phyloP scores from a whole-genome alignment of 2,113 vertebrate species.

The Malurus alboscapulatus region DNA sequence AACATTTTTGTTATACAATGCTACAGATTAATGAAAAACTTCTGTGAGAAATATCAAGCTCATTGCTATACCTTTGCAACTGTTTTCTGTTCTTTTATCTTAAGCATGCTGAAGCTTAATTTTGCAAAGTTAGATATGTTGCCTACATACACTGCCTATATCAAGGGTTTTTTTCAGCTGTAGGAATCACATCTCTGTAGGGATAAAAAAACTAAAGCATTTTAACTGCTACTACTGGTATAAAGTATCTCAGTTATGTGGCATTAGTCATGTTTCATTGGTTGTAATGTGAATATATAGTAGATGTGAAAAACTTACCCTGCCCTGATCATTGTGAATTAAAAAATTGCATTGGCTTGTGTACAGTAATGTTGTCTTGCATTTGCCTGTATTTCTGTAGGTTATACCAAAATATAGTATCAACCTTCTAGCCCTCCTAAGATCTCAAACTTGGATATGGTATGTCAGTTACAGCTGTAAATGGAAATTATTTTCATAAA shows the following conservation, averaged over 20 bases:
- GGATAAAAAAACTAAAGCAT: not conserved
- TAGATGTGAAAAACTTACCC: not conserved
- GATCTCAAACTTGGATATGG: not conserved
- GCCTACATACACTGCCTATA: not conserved
- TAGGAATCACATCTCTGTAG: not conserved
- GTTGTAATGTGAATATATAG: constrained; percentile 47
- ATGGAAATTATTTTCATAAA: constrained; percentile 43
- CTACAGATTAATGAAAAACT: not conserved
- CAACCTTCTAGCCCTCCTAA: not conserved
- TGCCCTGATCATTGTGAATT: constrained; percentile 16
- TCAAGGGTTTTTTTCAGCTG: not conserved
- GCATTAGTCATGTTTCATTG: not conserved
- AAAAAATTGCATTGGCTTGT: not conserved
- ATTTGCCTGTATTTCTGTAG: not conserved
- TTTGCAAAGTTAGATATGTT: not conserved
- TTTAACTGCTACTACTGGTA: constrained; percentile 16
- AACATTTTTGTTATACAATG: not conserved
- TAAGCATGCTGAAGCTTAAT: not conserved
- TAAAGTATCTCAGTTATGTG: constrained; percentile 50
- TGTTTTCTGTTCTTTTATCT: not conserved
- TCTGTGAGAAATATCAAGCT: not conserved
- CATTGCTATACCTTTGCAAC: not conserved
- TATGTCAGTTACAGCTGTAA: constrained; percentile 20
- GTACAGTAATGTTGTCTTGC: not conserved
- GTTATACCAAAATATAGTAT: not conserved